A percentile compares a stretch with the other conserved stretches of the same genome.
phyloP scores from a whole-genome alignment of 2,888 invertebrate genomes.

The Tanypteryx hageni region DNA sequence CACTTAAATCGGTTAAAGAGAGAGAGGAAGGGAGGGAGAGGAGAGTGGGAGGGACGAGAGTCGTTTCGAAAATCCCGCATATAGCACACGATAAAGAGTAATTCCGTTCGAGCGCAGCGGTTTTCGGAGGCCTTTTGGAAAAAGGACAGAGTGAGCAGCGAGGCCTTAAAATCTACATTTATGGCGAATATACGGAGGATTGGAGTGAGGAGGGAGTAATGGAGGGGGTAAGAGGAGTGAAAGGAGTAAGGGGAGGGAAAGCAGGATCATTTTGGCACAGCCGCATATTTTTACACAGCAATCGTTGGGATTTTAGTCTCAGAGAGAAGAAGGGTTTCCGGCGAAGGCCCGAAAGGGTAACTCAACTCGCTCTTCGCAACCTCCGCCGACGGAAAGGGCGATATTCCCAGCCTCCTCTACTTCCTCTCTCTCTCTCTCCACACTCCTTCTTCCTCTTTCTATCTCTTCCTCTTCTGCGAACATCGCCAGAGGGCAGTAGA shows the following conservation, averaged over 20 bases:
- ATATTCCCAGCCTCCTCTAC: neutral
- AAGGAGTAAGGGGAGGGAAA: too few relatives aligned
- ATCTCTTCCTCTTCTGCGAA: neutral
- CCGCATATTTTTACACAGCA: slow-evolving; percentile 17
- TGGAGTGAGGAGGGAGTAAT: neutral
- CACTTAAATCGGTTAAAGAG: too few relatives aligned
- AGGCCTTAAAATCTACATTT: slow-evolving; percentile 44
- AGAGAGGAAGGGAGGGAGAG: neutral
- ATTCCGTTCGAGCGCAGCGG: slow-evolving; percentile 11
- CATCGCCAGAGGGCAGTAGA: neutral
- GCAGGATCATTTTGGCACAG: neutral
- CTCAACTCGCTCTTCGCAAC: neutral
- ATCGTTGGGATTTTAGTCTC: slow-evolving; percentile 2
- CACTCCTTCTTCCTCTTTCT: neutral
- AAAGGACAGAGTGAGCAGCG: neutral
- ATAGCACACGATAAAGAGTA: slow-evolving; percentile 47
- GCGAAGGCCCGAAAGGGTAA: neutral
- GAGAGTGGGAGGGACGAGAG: neutral
- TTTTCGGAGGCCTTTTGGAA: slow-evolving; percentile 10
- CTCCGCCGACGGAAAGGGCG: neutral
- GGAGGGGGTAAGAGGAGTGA: neutral
- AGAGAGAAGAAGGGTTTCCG: neutral
- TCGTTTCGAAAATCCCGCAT: neutral
- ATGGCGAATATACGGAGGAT: neutral
- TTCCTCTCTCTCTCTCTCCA: neutral